These are phyloP conservation scores for Tetranychus cinnabarinus DNA, from an alignment of 1,140 invertebrate genomes.

Conservation along the genomic window DNA sequence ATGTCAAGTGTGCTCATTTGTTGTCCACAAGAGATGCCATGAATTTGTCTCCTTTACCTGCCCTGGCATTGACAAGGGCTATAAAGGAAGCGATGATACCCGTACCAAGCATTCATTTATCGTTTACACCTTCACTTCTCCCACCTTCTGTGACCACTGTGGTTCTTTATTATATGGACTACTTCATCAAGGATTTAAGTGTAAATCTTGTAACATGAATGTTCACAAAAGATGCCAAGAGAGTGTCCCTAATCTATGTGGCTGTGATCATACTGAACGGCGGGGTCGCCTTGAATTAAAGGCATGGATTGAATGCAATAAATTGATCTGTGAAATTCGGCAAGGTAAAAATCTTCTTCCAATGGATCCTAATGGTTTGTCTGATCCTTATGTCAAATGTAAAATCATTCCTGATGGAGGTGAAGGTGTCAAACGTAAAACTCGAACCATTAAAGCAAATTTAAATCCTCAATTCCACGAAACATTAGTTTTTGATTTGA, in stretches of 20 bases:
- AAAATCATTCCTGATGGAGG: slow-evolving; percentile 81
- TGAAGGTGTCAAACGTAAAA: slow-evolving; percentile 85
- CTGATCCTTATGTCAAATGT: slow-evolving; percentile 62
- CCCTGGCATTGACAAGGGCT: slow-evolving; percentile 57
- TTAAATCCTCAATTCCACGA: slow-evolving; percentile 97
- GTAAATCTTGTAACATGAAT: slow-evolving; percentile 82
- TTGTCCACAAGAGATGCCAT: slow-evolving; percentile 96
- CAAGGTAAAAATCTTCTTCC: slow-evolving; percentile 93
- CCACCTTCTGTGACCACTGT: slow-evolving; percentile 98
- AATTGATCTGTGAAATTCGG: slow-evolving; percentile 51
- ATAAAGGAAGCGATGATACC: neutral
- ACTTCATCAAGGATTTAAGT: slow-evolving; percentile 36
- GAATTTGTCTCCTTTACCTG: slow-evolving; percentile 97
- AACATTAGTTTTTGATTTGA: slow-evolving; percentile 69
- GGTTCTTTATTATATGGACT: slow-evolving; percentile 85
- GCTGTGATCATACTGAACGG: slow-evolving; percentile 95
- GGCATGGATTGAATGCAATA: neutral
- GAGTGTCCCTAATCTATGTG: slow-evolving; percentile 92
- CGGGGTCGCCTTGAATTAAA: slow-evolving; percentile 49
- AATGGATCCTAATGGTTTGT: slow-evolving; percentile 97
- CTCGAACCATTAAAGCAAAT: slow-evolving; percentile 76
- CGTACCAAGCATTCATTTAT: slow-evolving; percentile 55
- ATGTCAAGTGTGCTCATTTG: slow-evolving; percentile 57
- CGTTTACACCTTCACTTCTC: slow-evolving; percentile 80
- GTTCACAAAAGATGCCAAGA: slow-evolving; percentile 95